A percentile compares a stretch with the other conserved stretches of the same genome.
These are phyloP conservation scores for Axea sp. DNA, from an alignment of 2,888 invertebrate species.

Conservation along the genomic window DNA sequence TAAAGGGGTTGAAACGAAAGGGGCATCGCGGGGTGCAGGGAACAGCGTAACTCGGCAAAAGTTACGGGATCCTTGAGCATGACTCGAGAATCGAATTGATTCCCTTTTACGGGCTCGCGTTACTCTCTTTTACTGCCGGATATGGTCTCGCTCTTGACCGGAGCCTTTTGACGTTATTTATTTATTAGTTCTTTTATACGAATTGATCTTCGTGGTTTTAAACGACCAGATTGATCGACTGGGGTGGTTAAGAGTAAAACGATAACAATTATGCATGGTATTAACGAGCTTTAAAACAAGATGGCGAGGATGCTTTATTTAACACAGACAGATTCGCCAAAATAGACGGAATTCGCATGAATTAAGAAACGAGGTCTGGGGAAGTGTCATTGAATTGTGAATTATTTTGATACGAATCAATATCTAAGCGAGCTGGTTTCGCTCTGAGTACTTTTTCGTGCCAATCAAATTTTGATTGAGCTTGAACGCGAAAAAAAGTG, in stretches of 20 bases:
- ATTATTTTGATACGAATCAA: conserved; percentile 25
- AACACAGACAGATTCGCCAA: not conserved
- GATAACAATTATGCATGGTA: not conserved
- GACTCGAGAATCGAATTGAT: conserved; percentile 77
- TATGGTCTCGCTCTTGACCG: conserved; percentile 71
- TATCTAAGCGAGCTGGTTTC: conserved; percentile 6
- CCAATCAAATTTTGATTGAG: conserved; percentile 24
- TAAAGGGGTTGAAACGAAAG: conserved; percentile 63
- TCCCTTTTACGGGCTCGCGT: conserved; percentile 76
- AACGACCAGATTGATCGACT: conserved; percentile 6
- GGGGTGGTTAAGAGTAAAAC: not conserved
- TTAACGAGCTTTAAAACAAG: no score
- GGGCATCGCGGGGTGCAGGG: conserved; percentile 48
- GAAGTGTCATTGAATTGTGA: conserved; percentile 1
- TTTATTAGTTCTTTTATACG: conserved; percentile 66
- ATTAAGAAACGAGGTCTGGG: not conserved
- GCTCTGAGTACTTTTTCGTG: conserved; percentile 9
- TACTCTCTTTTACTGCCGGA: conserved; percentile 72
- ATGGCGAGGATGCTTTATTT: not conserved
- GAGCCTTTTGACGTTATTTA: conserved; percentile 67
- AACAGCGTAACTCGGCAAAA: conserved; percentile 60
- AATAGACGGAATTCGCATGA: not conserved
- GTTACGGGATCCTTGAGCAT: conserved; percentile 64
- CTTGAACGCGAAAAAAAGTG: conserved; percentile 5
- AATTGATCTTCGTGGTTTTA: conserved; percentile 23